Base-by-base conservation (phyloP, 2,888 invertebrate genomes). In the Nephrotoma guestfalica region DNA sequence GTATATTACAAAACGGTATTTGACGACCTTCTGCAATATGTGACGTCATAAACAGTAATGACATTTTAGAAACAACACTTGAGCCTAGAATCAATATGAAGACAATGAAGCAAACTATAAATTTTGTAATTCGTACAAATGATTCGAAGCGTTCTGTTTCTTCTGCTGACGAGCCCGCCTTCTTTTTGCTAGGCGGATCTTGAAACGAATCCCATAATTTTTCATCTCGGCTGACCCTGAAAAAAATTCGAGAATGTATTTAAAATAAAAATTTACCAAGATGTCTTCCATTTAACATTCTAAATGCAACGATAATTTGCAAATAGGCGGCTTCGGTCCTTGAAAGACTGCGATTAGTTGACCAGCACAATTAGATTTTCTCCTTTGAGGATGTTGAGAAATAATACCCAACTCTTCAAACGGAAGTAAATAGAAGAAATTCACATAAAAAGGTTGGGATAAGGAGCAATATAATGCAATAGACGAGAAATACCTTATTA, bases 131-230 rank as follows among this genome's bases (percentile, higher is more conserved):
- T 89, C 94, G 94, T 15, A 95, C 92, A 85, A 94, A 92, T 86
- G 92, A 89, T 85, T 95, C 94, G 86, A 96, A 92, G 30, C 40
- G 47, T 51, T 86, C 41, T 13, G 51, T 11, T 0, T 92, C 92
- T 83, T 93, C 93, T 15, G 93, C 94, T 92, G 94, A 94, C 0
- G 96, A 96, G 71, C 95, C 95, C 47, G 93, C 93, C 88, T 94
- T 93, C 87, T 93, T 93, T 90, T 94, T 93, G 86, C 94, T 93
- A 0, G 96, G 96, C 9, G 95, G 93, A 89, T 95, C 94, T 89
- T 95, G 93, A 90, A 97, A 97, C 13, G 95, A 93, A 89, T 97
- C 95, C 97, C 97, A 97, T 92, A 94, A 92, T 89, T 94, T 93
- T 6, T 92, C 91, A 89, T 93, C 93, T 4, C 45, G 86, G 6